A percentile compares a stretch with the other conserved stretches of the same genome.
Conservation (phyloP, 2,888 invertebrate species). For the Girardia tigrina region DNA sequence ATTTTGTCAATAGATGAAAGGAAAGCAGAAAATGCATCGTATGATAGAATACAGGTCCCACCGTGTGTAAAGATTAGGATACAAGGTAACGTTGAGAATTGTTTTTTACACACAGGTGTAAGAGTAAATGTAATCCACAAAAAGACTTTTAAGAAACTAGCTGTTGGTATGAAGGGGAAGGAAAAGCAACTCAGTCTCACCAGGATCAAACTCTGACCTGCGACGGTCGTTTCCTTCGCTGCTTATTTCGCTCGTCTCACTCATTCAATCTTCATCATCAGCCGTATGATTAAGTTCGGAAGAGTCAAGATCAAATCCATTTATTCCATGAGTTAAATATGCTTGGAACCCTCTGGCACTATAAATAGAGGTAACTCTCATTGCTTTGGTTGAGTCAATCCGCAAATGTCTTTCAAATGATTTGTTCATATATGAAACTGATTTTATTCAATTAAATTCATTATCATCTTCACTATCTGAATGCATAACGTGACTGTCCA, state of each 20-base stretch:
- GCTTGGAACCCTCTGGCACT: background rate
- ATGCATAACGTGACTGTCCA: background rate
- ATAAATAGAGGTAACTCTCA: background rate
- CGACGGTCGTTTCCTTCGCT: too few relatives aligned
- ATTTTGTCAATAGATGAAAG: too few relatives aligned
- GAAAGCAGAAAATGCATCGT: too few relatives aligned
- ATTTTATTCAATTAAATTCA: background rate
- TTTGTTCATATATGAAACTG: background rate
- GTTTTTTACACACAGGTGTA: too few relatives aligned
- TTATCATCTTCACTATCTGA: background rate
- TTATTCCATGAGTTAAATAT: background rate
- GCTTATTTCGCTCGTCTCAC: background rate
- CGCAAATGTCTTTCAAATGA: slow-evolving; percentile 5
- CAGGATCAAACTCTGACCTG: too few relatives aligned
- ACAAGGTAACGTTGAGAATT: too few relatives aligned
- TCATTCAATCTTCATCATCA: background rate
- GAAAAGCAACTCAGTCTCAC: too few relatives aligned
- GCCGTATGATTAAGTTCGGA: background rate
- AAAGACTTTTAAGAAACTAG: too few relatives aligned
- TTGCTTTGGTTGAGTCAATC: background rate
- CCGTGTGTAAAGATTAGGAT: too few relatives aligned
- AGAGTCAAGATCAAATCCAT: background rate
- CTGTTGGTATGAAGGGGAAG: too few relatives aligned
- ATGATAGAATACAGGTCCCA: too few relatives aligned
- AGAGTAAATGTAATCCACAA: too few relatives aligned